Percentiles rank a stretch among this genome's conserved stretches.
These are phyloP conservation scores for Torymus texanus DNA, from an alignment of 2,888 invertebrate genomes.

Conservation along the genomic window DNA sequence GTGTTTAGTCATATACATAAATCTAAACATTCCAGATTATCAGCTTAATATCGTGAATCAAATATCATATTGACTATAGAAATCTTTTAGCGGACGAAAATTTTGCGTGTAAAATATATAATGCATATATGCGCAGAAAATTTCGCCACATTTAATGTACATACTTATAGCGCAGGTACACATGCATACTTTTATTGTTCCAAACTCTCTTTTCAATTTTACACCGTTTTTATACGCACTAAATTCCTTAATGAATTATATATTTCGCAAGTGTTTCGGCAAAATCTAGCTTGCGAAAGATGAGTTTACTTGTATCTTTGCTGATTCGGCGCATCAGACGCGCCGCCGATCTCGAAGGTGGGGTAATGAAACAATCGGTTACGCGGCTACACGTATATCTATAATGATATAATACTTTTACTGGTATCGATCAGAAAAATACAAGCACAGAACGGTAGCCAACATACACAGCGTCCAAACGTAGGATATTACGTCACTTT, in stretches of 20 bases:
- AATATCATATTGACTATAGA: constrained; percentile 15
- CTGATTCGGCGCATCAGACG: neutral
- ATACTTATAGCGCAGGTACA: neutral
- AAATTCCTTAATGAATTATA: constrained; percentile 36
- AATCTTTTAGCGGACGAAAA: neutral
- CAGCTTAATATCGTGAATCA: constrained; percentile 1
- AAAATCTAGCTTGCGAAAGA: neutral
- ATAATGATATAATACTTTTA: too few relatives aligned
- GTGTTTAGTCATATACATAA: constrained; percentile 17
- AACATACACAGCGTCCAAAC: neutral
- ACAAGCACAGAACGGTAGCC: too few relatives aligned
- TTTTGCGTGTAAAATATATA: constrained; percentile 3
- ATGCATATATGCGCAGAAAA: neutral
- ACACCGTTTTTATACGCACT: constrained; percentile 34
- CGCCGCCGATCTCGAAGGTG: too few relatives aligned
- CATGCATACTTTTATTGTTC: constrained; percentile 16
- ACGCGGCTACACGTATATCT: too few relatives aligned
- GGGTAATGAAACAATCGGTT: too few relatives aligned
- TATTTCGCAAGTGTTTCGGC: constrained; percentile 26
- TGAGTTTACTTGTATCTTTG: constrained; percentile 10
- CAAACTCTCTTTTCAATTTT: constrained; percentile 22
- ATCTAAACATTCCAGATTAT: neutral
- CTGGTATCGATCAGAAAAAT: too few relatives aligned
- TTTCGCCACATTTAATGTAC: constrained; percentile 27
- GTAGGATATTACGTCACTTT: neutral